Evolutionary conservation across 2,113 vertebrate species (phyloP).

Genomic region (Ciconia boyciana): DNA sequence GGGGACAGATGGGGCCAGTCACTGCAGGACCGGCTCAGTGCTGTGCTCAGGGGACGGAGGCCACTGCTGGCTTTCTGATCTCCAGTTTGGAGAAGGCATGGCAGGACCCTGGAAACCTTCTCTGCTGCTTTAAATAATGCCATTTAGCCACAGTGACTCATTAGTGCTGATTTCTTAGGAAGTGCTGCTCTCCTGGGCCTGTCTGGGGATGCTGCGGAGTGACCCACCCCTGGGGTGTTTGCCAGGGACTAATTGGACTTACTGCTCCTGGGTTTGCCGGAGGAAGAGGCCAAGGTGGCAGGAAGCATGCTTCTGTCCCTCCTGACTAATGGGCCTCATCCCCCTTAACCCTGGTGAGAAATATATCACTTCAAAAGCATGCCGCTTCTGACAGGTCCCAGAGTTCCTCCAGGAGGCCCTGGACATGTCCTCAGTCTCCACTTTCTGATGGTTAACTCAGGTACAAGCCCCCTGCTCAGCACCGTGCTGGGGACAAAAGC

Average conservation of each 20-base stretch:
- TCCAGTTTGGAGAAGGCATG: background rate
- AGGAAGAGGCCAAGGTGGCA: background rate
- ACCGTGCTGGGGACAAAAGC: background rate
- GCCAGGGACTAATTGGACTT: conserved; percentile 12
- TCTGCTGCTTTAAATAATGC: background rate
- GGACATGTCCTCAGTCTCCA: background rate
- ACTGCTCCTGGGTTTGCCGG: background rate
- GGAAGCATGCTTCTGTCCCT: conserved; percentile 7
- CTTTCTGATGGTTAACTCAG: background rate
- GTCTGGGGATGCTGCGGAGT: background rate
- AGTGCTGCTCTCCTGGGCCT: background rate
- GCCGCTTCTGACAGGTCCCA: background rate
- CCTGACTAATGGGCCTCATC: background rate
- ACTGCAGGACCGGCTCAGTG: background rate
- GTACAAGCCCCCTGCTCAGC: background rate
- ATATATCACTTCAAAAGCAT: background rate
- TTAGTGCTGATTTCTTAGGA: background rate
- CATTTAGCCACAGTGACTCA: background rate
- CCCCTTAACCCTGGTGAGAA: conserved; percentile 1
- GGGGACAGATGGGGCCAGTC: too few species aligned
- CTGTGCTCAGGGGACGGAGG: background rate
- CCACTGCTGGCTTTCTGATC: background rate
- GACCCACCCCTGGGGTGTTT: background rate
- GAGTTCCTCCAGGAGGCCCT: background rate
- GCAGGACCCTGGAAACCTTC: background rate